These are phyloP conservation scores for Chelonia mydas DNA, from an alignment of 2,797 vertebrate genomes.

Conservation along the genomic window DNA sequence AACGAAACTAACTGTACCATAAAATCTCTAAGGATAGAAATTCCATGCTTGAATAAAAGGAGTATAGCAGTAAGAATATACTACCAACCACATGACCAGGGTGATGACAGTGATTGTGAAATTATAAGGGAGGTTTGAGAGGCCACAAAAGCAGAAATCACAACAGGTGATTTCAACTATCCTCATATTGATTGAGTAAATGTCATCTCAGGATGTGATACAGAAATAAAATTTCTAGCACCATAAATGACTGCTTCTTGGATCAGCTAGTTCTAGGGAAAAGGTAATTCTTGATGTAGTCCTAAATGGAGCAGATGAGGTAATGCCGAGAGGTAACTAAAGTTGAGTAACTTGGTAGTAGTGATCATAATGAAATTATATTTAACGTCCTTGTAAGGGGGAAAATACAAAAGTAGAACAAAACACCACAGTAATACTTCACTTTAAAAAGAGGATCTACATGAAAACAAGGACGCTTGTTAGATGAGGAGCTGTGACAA, in stretches of 20 bases:
- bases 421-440: neutral
- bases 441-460: neutral
- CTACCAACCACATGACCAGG: neutral
- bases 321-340: neutral
- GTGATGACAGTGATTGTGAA: neutral
- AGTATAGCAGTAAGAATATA: neutral
- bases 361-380: neutral
- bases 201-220: neutral
- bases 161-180: neutral
- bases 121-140: neutral
- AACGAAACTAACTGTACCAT: neutral
- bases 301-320: neutral
- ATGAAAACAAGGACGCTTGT: neutral
- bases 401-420: neutral
- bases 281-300: neutral
- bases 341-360: neutral
- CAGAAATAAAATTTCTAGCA: neutral
- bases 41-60: neutral
- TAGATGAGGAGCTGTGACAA: neutral
- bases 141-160: neutral
- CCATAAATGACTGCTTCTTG: neutral
- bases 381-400: neutral
- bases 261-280: neutral
- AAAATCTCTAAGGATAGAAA: neutral
- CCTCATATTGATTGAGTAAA: neutral